Conservation (phyloP, 1,140 invertebrate species). For the Monochamus saltuarius region DNA sequence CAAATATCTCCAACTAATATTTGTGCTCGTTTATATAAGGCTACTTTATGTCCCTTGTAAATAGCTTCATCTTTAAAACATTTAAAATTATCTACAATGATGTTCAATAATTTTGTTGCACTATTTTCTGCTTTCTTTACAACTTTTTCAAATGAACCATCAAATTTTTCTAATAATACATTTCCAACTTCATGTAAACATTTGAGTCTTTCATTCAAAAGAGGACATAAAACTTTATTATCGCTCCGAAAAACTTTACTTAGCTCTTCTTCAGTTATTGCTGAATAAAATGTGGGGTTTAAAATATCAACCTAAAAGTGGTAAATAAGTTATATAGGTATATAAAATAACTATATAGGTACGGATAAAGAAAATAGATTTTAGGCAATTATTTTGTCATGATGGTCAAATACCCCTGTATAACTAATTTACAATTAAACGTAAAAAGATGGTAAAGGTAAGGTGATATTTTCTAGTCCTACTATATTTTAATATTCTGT, state of each 20-base stretch:
- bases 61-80: conserved; percentile 81
- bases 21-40: conserved; percentile 91
- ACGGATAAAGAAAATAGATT: too few relatives aligned
- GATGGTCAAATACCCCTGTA: too few relatives aligned
- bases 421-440: neutral
- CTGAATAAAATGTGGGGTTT: conserved; percentile 76
- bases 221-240: conserved; percentile 61
- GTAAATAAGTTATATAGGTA: too few relatives aligned
- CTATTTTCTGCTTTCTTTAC: conserved; percentile 71
- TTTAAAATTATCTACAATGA: conserved; percentile 80
- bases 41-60: conserved; percentile 70
- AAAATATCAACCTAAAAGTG: conserved; percentile 76
- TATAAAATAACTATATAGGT: too few relatives aligned
- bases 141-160: conserved; percentile 81
- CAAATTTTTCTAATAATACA: conserved; percentile 75
- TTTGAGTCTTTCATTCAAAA: conserved; percentile 73
- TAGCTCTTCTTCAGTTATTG: conserved; percentile 68
- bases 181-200: conserved; percentile 80
- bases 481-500: too few relatives aligned
- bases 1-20: conserved; percentile 93
- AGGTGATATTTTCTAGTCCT: neutral
- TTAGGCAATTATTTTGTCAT: too few relatives aligned
- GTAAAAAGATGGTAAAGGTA: neutral
- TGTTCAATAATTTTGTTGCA: conserved; percentile 71
- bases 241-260: conserved; percentile 74